Conservation (phyloP, 1,140 invertebrate species). For the Drosophila novamexicana region DNA sequence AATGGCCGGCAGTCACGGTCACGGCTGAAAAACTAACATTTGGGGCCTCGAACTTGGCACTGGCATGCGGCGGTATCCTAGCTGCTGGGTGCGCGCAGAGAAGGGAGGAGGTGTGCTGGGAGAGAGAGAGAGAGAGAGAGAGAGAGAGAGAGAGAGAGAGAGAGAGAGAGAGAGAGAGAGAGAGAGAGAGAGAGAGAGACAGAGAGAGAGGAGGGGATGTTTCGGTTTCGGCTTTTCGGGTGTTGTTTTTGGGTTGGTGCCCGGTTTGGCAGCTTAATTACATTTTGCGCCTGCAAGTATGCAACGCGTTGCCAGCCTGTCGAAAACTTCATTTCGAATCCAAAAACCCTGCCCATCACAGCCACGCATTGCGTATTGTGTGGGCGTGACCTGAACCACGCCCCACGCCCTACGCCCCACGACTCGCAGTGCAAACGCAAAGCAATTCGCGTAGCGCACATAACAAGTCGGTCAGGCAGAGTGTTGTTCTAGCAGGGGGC, state of each 20-base stretch:
- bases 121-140: too few relatives aligned
- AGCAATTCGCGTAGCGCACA: slow-evolving; percentile 16
- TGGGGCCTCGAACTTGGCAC: not conserved
- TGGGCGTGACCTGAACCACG: slow-evolving; percentile 27
- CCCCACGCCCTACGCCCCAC: not conserved
- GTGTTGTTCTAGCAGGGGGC: too few relatives aligned
- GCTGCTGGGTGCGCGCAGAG: not conserved
- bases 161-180: too few relatives aligned
- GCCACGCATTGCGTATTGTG: slow-evolving; percentile 12
- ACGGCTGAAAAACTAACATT: slow-evolving; percentile 4
- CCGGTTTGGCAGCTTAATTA: slow-evolving; percentile 75
- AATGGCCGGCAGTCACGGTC: slow-evolving; percentile 22
- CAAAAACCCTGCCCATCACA: not conserved
- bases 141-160: too few relatives aligned
- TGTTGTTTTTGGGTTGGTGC: slow-evolving; percentile 8
- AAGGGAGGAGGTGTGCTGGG: not conserved
- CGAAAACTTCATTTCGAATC: slow-evolving; percentile 45
- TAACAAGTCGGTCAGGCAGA: too few relatives aligned
- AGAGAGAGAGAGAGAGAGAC: too few relatives aligned
- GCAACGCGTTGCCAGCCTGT: slow-evolving; percentile 45
- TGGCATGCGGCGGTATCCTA: not conserved
- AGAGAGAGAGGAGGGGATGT: too few relatives aligned
- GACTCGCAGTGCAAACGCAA: not conserved
- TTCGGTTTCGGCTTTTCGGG: slow-evolving; percentile 15
- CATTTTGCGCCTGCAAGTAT: slow-evolving; percentile 79